Evolutionary conservation across 2,888 invertebrate species (phyloP).

Genomic region (Eudemis profundana): DNA sequence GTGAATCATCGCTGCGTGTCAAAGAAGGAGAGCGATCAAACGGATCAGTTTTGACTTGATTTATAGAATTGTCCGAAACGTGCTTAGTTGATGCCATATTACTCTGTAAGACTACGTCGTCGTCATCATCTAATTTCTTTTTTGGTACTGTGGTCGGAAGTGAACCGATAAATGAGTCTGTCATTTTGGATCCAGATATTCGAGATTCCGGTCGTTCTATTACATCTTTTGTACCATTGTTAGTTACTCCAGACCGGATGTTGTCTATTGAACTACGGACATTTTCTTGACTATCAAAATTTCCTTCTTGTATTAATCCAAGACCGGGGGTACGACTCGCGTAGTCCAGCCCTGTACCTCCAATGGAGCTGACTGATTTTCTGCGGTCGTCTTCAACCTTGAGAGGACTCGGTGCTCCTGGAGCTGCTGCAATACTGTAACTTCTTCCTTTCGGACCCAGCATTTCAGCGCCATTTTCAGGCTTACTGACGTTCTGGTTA

Average conservation of each 20-base stretch:
- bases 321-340: conserved; percentile 72
- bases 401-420: conserved; percentile 75
- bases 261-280: conserved; percentile 76
- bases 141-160: conserved; percentile 67
- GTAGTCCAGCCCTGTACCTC: conserved; percentile 74
- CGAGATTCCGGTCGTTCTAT: conserved; percentile 78
- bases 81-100: conserved; percentile 58
- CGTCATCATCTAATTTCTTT: conserved; percentile 76
- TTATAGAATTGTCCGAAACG: conserved; percentile 54
- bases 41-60: conserved; percentile 65
- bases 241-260: conserved; percentile 68
- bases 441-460: conserved; percentile 82
- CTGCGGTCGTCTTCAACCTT: conserved; percentile 81
- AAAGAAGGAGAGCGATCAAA: conserved; percentile 81
- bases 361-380: conserved; percentile 79
- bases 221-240: conserved; percentile 63
- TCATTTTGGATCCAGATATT: conserved; percentile 79
- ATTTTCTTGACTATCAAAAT: conserved; percentile 76
- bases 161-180: conserved; percentile 79
- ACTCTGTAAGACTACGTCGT: conserved; percentile 76
- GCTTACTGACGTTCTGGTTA: conserved; percentile 66
- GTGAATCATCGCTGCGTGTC: conserved; percentile 81
- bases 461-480: conserved; percentile 73
- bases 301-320: conserved; percentile 79
- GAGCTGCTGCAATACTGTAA: conserved; percentile 82